Conservation (phyloP, 2,113 vertebrate species). For the Glareola pratincola region DNA sequence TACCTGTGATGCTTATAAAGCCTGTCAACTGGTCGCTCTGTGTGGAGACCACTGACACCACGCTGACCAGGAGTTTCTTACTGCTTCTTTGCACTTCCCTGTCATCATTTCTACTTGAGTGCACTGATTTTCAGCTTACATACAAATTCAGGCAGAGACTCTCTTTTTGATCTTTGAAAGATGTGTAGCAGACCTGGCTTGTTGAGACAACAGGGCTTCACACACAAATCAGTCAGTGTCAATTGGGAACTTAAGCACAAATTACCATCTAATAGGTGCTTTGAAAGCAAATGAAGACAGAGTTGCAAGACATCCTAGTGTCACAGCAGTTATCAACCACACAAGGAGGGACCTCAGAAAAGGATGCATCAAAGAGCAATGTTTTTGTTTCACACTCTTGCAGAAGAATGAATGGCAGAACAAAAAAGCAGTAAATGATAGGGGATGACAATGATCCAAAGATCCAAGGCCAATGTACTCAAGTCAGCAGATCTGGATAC, state of each 20-base stretch:
- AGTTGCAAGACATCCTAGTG: neutral
- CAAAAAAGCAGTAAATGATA: neutral
- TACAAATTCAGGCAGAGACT: neutral
- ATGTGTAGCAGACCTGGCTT: neutral
- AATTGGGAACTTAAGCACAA: neutral
- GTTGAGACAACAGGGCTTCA: neutral
- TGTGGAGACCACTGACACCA: neutral
- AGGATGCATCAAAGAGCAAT: neutral
- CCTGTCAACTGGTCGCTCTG: neutral
- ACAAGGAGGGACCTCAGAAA: neutral
- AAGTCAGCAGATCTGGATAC: neutral
- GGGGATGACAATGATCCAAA: neutral
- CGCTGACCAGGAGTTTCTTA: neutral
- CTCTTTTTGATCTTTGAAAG: neutral
- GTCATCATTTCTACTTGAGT: neutral
- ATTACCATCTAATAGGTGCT: neutral
- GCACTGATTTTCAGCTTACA: neutral
- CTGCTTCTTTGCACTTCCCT: neutral
- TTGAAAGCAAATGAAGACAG: slow-evolving; percentile 31
- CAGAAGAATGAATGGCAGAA: neutral
- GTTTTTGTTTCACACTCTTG: neutral
- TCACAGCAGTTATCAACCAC: neutral
- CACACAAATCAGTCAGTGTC: neutral
- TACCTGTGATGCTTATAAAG: neutral
- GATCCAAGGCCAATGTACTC: neutral